These are phyloP conservation scores for Synergus itoensis DNA, from an alignment of 2,888 invertebrate species.

Conservation along the genomic window DNA sequence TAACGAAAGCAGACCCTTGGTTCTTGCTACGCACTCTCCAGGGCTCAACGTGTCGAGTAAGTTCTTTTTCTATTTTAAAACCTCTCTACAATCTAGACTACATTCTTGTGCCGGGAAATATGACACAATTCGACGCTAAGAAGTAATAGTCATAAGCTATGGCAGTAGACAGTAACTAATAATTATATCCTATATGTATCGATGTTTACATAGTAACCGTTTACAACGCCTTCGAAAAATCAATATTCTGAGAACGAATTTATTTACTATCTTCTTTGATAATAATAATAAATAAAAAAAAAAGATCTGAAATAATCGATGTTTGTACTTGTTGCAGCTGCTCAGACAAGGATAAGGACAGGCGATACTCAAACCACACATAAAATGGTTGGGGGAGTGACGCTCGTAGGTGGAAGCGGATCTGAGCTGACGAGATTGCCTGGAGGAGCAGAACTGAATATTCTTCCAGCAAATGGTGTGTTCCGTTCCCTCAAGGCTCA, in stretches of 20 bases:
- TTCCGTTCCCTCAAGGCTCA: slow-evolving; percentile 71
- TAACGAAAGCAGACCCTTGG: slow-evolving; percentile 73
- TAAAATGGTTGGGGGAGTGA: slow-evolving; percentile 77
- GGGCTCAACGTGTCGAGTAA: slow-evolving; percentile 73
- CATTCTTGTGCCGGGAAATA: no score
- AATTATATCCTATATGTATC: no score
- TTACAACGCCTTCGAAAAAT: no score
- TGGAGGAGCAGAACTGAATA: slow-evolving; percentile 76
- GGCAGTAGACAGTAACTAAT: no score
- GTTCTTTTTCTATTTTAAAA: slow-evolving; percentile 52
- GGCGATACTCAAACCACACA: slow-evolving; percentile 74
- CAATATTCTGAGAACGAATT: no score
- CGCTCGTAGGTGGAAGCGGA: slow-evolving; percentile 73
- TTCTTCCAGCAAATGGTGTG: slow-evolving; percentile 76
- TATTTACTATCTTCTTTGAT: background rate
- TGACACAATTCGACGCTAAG: no score
- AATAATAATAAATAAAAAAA: no score
- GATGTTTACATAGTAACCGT: no score
- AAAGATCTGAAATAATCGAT: background rate
- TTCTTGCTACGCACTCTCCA: slow-evolving; percentile 73
- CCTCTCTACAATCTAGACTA: background rate
- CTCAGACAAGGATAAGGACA: slow-evolving; percentile 74
- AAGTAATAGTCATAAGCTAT: no score
- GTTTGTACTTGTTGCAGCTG: slow-evolving; percentile 60
- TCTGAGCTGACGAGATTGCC: slow-evolving; percentile 76